Evolutionary conservation across 1,140 invertebrate genomes (phyloP).

Genomic region (Ceratitis capitata): DNA sequence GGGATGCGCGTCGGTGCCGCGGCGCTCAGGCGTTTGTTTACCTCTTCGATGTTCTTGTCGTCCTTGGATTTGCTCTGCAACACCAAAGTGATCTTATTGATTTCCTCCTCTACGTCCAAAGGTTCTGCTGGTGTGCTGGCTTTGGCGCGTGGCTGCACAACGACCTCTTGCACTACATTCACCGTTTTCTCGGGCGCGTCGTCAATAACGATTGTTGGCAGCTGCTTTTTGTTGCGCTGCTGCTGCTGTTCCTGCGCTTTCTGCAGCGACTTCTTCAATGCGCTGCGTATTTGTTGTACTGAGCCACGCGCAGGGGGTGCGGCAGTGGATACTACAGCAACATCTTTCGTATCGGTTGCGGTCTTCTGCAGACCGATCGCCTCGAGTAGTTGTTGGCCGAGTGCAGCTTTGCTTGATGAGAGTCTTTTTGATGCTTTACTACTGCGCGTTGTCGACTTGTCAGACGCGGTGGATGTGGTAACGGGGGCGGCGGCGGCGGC

Average conservation of each 20-base stretch:
- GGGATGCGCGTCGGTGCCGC: not conserved
- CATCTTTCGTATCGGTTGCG: conserved; percentile 40
- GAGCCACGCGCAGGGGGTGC: not conserved
- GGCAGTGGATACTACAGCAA: not conserved
- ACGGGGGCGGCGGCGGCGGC: not conserved
- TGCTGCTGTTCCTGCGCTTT: conserved; percentile 59
- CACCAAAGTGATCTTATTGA: conserved; percentile 39
- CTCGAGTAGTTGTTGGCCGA: conserved; percentile 59
- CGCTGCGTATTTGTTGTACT: conserved; percentile 49
- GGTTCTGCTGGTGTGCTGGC: not conserved
- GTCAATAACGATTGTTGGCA: conserved; percentile 41
- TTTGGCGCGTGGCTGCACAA: conserved; percentile 34
- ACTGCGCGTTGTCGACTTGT: conserved; percentile 35
- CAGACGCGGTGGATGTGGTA: not conserved
- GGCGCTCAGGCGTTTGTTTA: not conserved
- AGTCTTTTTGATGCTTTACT: conserved; percentile 44
- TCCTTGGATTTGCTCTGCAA: conserved; percentile 21
- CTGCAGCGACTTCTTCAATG: conserved; percentile 58
- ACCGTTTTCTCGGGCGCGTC: not conserved
- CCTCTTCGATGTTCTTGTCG: not conserved
- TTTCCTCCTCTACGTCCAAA: conserved; percentile 41
- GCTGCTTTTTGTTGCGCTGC: conserved; percentile 53
- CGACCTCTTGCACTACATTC: conserved; percentile 3
- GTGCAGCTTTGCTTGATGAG: conserved; percentile 47
- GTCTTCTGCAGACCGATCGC: conserved; percentile 55